Conservation (phyloP, 2,888 invertebrate genomes). For the Agonopterix arenella region DNA sequence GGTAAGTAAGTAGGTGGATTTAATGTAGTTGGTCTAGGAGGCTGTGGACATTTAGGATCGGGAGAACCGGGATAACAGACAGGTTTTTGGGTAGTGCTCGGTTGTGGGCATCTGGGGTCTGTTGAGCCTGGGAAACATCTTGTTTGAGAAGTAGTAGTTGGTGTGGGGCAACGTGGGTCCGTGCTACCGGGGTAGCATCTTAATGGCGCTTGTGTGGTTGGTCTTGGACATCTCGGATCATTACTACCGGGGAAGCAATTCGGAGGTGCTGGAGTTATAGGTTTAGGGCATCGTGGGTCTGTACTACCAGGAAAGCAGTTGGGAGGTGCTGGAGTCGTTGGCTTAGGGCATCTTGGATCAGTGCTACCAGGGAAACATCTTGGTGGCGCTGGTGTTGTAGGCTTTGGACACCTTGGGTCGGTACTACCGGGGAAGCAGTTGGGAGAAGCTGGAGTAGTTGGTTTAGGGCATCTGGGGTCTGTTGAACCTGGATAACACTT, state of each 20-base stretch:
- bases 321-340: constrained; percentile 21
- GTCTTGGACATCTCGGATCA: constrained; percentile 32
- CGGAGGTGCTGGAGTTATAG: constrained; percentile 20
- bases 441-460: constrained; percentile 19
- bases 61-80: constrained; percentile 16
- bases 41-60: constrained; percentile 15
- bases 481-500: constrained; percentile 23
- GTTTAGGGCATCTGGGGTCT: constrained; percentile 22
- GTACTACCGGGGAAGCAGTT: constrained; percentile 19
- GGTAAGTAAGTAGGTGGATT: constrained; percentile 17
- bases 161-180: constrained; percentile 27
- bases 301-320: constrained; percentile 23
- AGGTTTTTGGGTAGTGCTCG: constrained; percentile 12
- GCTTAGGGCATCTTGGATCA: constrained; percentile 23
- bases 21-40: constrained; percentile 15
- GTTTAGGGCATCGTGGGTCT: constrained; percentile 22
- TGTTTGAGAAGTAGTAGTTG: constrained; percentile 14
- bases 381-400: constrained; percentile 15
- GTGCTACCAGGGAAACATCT: constrained; percentile 30
- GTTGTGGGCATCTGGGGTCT: constrained; percentile 17
- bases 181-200: constrained; percentile 16
- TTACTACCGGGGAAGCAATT: constrained; percentile 17
- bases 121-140: constrained; percentile 19
- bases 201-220: constrained; percentile 10
- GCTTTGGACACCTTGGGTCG: constrained; percentile 14